Percentiles rank a stretch among this genome's conserved stretches.
phyloP scores from a whole-genome alignment of 2,113 vertebrate species.

The Riparia riparia region DNA sequence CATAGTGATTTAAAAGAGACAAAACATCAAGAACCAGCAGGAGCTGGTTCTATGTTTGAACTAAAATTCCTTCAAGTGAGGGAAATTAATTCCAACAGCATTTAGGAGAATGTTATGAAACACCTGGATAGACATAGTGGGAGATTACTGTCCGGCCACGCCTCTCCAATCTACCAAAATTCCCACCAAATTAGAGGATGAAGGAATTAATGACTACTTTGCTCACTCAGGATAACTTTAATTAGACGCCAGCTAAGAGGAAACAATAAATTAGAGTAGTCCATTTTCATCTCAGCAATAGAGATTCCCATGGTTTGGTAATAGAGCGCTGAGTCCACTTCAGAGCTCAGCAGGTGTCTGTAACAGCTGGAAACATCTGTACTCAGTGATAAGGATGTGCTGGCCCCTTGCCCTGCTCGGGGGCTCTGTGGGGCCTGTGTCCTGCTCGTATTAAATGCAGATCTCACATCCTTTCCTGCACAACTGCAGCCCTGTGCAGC shows the following conservation, averaged over 20 bases:
- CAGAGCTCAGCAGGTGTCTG: neutral
- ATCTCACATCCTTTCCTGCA: neutral
- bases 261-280: neutral
- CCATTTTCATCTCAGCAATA: neutral
- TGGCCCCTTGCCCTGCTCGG: neutral
- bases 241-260: neutral
- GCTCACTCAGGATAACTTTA: neutral
- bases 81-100: neutral
- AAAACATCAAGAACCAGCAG: neutral
- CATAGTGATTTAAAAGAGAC: neutral
- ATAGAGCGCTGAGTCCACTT: neutral
- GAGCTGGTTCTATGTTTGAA: neutral
- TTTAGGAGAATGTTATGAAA: neutral
- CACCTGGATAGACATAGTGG: neutral
- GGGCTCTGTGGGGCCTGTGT: fast-evolving
- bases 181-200: neutral
- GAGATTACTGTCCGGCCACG: neutral
- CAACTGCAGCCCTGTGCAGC: neutral
- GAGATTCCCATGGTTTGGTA: neutral
- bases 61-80: neutral
- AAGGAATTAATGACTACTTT: neutral
- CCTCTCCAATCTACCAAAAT: neutral
- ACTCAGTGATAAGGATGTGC: neutral
- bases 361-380: neutral
- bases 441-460: neutral